These are phyloP conservation scores for Caradrina kadenii DNA, from an alignment of 2,888 invertebrate species.

Conservation along the genomic window DNA sequence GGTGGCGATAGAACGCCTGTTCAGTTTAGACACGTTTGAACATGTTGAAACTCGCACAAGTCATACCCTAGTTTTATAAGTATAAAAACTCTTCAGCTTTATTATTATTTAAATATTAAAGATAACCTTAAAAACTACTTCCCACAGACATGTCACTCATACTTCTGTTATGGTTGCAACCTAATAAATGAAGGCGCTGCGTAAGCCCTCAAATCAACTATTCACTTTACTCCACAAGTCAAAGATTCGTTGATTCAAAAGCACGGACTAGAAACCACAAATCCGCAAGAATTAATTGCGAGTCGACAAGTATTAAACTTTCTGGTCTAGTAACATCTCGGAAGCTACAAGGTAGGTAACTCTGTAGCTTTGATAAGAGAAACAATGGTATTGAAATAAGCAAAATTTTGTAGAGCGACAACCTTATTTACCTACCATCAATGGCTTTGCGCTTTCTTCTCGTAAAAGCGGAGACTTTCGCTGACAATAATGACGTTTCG, in stretches of 20 bases:
- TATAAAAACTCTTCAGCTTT: background rate
- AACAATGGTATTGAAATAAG: slow-evolving; percentile 68
- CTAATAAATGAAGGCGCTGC: slow-evolving; percentile 2
- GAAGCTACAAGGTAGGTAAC: slow-evolving; percentile 60
- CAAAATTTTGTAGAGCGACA: slow-evolving; percentile 70
- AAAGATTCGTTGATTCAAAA: slow-evolving; percentile 33
- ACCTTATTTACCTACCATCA: slow-evolving; percentile 77
- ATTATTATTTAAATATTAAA: too few relatives aligned
- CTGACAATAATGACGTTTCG: slow-evolving; percentile 81
- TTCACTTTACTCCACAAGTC: slow-evolving; percentile 22
- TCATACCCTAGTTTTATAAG: background rate
- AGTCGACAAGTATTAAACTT: slow-evolving; percentile 60
- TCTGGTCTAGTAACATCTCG: slow-evolving; percentile 62
- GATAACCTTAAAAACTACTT: background rate
- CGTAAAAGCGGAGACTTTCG: slow-evolving; percentile 77
- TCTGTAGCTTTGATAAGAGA: slow-evolving; percentile 63
- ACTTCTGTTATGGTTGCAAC: slow-evolving; percentile 9
- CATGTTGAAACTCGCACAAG: slow-evolving; percentile 3
- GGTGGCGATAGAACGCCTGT: slow-evolving; percentile 17
- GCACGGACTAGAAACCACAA: slow-evolving; percentile 43
- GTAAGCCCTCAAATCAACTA: slow-evolving; percentile 10
- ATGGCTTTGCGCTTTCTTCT: slow-evolving; percentile 81
- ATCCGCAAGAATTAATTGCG: slow-evolving; percentile 62
- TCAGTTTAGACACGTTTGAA: slow-evolving; percentile 30
- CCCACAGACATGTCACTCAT: background rate